phyloP scores from a whole-genome alignment of 2,797 vertebrate genomes.

The Rhadinocentrus ornatus region DNA sequence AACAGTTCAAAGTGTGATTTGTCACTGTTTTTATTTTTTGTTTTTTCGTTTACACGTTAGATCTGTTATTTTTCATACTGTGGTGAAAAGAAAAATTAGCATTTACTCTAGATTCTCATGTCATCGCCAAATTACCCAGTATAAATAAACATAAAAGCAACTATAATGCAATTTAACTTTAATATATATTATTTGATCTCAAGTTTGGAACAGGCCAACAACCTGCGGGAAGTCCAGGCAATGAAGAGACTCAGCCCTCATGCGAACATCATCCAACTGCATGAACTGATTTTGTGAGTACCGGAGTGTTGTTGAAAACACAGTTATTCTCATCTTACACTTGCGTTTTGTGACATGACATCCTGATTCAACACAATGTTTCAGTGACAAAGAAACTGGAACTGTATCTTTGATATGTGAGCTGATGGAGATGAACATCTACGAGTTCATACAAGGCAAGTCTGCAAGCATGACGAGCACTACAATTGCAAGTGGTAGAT shows the following conservation, averaged over 20 bases:
- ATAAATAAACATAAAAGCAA: too few species aligned
- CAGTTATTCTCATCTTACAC: not conserved
- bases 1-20: not conserved
- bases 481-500: not conserved
- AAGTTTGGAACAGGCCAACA: constrained; percentile 90
- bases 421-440: constrained; percentile 95
- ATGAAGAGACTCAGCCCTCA: constrained; percentile 88
- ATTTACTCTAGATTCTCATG: not conserved
- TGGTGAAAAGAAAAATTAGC: not conserved
- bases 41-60: not conserved
- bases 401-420: constrained; percentile 90
- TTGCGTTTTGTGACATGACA: not conserved
- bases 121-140: too few species aligned
- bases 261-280: constrained; percentile 87
- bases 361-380: constrained; percentile 32
- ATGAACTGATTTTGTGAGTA: constrained; percentile 90
- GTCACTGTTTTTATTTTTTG: too few species aligned
- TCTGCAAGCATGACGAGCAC: not conserved
- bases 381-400: constrained; percentile 88
- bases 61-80: constrained; percentile 8
- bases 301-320: not conserved
- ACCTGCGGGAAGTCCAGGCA: constrained; percentile 86
- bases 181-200: constrained; percentile 1
- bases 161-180: too few species aligned
- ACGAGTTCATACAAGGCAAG: constrained; percentile 90